phyloP scores from a whole-genome alignment of 1,140 invertebrate genomes.

The Eupristina koningsbergeri region DNA sequence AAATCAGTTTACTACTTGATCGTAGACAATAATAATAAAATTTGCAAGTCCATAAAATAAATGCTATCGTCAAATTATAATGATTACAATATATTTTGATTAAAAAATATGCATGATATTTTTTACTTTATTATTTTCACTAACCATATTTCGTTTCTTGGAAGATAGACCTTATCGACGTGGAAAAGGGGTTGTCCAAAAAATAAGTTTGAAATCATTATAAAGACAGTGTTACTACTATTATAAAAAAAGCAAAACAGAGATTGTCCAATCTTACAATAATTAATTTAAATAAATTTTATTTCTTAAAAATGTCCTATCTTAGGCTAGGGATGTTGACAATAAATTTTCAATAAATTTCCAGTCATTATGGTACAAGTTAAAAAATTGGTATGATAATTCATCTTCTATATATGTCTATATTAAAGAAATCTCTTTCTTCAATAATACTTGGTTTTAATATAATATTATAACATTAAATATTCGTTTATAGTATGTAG shows the following conservation, averaged over 20 bases:
- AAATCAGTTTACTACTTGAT: conserved; percentile 16
- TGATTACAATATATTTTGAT: neutral
- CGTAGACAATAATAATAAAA: neutral
- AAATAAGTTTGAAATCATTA: neutral
- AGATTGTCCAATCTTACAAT: neutral
- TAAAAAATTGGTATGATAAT: too few relatives aligned
- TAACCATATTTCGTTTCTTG: neutral
- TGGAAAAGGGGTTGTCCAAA: neutral
- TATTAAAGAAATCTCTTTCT: too few relatives aligned
- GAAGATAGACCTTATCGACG: neutral
- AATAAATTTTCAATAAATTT: too few relatives aligned
- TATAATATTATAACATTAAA: too few relatives aligned
- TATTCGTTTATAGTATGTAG: too few relatives aligned
- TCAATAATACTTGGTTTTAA: too few relatives aligned
- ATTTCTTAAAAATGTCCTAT: neutral
- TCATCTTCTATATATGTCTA: too few relatives aligned
- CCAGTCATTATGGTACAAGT: too few relatives aligned
- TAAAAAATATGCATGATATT: neutral
- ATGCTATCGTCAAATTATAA: neutral
- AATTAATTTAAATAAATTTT: conserved; percentile 3
- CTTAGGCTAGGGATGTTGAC: too few relatives aligned
- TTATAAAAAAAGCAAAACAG: neutral
- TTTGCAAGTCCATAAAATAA: conserved; percentile 26
- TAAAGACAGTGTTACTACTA: neutral
- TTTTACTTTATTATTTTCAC: neutral